Base-by-base conservation (phyloP, 1,140 invertebrate genomes). In the Trichonephila clavata region DNA sequence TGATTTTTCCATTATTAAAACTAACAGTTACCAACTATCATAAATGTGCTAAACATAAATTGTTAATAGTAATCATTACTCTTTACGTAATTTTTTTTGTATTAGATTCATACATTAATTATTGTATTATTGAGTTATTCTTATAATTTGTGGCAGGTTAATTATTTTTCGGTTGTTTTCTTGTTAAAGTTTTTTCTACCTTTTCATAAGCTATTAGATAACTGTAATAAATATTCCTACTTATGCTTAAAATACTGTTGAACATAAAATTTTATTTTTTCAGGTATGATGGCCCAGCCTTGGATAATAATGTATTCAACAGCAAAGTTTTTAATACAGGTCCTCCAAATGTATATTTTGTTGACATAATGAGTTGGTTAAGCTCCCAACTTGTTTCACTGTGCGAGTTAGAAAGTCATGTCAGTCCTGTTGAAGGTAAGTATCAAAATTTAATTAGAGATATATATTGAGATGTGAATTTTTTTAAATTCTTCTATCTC, bases 401-500 rank as follows among this genome's bases (percentile, higher is more conserved):
- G 5, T 90, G 68, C n/a, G 50, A 90, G 14, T 60, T 90, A 59
- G 88, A 90, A 80, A 90, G 71, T 90, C 71, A 80, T 80, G 24
- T 90, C 20, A 90, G 88, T 80, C 57, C 88, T 13, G 27, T n/a
- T 80, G 88, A 68, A 50, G 50, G 50, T 50, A 50, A 50, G 7
- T 50, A 13, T 10, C 50, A 50, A 50, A 50, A 50, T 50, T 50
- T 50, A 50, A 10, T 50, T 7, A 0, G 10, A 50, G 7, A 10
- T 50, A 10, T 5, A 50, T 50, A 0, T 50, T 2, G 10, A 50
- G 50, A 50, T 50, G 50, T 10, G 50, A 50, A 50, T 10, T 50
- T 50, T 50, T 39, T 4, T 39, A 39, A 39, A 39, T 39, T 39
- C 32, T 5, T 10, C 7, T 50, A 50, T 50, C 50, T 50, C 6